Conservation (phyloP, 2,113 vertebrate genomes). For the Rhinoderma darwinii region DNA sequence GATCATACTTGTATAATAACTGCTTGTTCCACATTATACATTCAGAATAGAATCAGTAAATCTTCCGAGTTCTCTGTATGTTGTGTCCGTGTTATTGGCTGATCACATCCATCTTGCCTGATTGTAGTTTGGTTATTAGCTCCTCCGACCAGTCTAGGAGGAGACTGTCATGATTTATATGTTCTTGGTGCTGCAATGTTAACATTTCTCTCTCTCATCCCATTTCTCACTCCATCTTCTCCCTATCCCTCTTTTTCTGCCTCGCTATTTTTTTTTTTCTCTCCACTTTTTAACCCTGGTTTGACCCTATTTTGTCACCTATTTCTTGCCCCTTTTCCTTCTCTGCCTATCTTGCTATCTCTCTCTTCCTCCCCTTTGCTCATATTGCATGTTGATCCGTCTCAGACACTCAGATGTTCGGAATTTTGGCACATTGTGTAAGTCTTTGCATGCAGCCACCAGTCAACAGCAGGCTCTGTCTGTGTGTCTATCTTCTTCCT, state of each 20-base stretch:
- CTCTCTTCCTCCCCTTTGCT: constrained; percentile 16
- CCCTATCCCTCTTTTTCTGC: constrained; percentile 17
- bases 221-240: constrained; percentile 39
- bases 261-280: constrained; percentile 21
- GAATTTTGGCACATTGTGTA: constrained; percentile 56
- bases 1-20: neutral
- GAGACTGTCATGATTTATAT: constrained; percentile 48
- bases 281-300: neutral
- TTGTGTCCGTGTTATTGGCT: constrained; percentile 12
- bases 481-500: constrained; percentile 47
- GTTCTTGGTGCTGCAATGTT: constrained; percentile 55
- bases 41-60: neutral
- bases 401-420: constrained; percentile 54
- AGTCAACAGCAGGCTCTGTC: constrained; percentile 42
- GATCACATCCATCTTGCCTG: constrained; percentile 18
- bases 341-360: neutral
- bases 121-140: constrained; percentile 35
- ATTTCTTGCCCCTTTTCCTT: neutral
- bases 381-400: constrained; percentile 40
- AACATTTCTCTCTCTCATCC: constrained; percentile 54
- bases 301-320: constrained; percentile 1
- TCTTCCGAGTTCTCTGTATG: neutral
- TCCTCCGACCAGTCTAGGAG: constrained; percentile 12
- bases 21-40: neutral
- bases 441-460: constrained; percentile 53